A percentile compares a stretch with the other conserved stretches of the same genome.
Conservation (phyloP, 2,888 invertebrate genomes). For the Anagyrus pseudococci region DNA sequence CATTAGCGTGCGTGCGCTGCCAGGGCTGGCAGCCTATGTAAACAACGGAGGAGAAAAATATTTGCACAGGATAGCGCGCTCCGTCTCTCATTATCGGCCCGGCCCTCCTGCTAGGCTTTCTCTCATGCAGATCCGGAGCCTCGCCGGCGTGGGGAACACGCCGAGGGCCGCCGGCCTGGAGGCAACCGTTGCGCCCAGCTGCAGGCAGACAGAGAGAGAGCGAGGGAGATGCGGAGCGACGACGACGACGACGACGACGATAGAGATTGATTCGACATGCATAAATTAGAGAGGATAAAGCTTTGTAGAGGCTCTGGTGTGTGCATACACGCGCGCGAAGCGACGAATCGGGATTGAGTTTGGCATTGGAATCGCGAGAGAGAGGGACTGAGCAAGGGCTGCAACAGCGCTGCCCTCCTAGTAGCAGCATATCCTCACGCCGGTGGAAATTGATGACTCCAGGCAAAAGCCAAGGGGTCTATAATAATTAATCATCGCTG, state of each 20-base stretch:
- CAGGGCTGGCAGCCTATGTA: slow-evolving; percentile 55
- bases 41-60: slow-evolving; percentile 59
- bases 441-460: slow-evolving; percentile 60
- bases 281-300: slow-evolving; percentile 61
- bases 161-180: slow-evolving; percentile 23
- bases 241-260: slow-evolving; percentile 45
- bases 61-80: slow-evolving; percentile 59
- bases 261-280: slow-evolving; percentile 62
- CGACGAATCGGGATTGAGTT: slow-evolving; percentile 43
- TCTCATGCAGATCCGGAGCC: slow-evolving; percentile 6
- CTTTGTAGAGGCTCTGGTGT: slow-evolving; percentile 49
- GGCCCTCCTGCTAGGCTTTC: slow-evolving; percentile 32
- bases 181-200: slow-evolving; percentile 57
- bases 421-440: too few relatives aligned
- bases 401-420: too few relatives aligned
- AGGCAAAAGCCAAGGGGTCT: slow-evolving; percentile 59
- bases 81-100: slow-evolving; percentile 59
- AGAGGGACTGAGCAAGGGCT: slow-evolving; percentile 43
- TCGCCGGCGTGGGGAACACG: background rate
- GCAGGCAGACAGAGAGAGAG: slow-evolving; percentile 45
- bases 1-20: too few relatives aligned
- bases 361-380: slow-evolving; percentile 38
- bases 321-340: slow-evolving; percentile 12
- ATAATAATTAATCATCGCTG: slow-evolving; percentile 61
- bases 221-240: too few relatives aligned